Base-by-base conservation (phyloP, 2,888 invertebrate genomes). In the Cyclophora punctaria region DNA sequence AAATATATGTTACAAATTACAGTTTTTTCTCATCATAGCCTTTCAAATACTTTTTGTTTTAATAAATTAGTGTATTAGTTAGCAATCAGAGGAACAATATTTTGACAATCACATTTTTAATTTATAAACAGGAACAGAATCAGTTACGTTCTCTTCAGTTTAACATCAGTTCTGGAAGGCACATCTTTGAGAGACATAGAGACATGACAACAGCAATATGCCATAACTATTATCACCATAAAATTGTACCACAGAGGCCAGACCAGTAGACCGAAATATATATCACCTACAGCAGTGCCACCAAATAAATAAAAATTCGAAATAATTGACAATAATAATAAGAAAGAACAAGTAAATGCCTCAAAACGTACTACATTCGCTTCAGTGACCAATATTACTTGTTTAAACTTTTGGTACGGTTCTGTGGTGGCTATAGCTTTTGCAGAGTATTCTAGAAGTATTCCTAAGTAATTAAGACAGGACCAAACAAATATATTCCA, bases 241-340 rank as follows among this genome's bases (percentile, higher is more conserved):
- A 73, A 72, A 67, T 80, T 83, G 48, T 65, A 71, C 40, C 76
- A 60, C 4, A 85, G 73, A 7, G 81, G 80, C 56, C 75, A 75
- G 43, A 67, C 80, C 48, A 95, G 81, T 64, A 92, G 89, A 41
- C 86, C 79, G 66, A 94, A 85, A 71, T 93, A 94, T 59, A 93
- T 86, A 69, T 93, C 89, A 4, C 96, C 96, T 52, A 96, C 90
- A 50, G 93, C 91, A 55, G 83, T 86, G 0, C 94, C 95, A 54
- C 92, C 94, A 79, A 97, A 95, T 73, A 97, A 96, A 80, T 94
- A 96, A 71, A 96, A 95, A 82, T 95, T 96, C 0, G 96, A 96
- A 67, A 96, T 90, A 1, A 94, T 94, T 6, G 96, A 96, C 58
- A 96, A 80, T 35, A 93, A 92, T 59, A 96, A 90, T 46, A 97